A percentile compares a stretch with the other conserved stretches of the same genome.
phyloP scores from a whole-genome alignment of 2,888 invertebrate species.

The Halictus quadricinctus region DNA sequence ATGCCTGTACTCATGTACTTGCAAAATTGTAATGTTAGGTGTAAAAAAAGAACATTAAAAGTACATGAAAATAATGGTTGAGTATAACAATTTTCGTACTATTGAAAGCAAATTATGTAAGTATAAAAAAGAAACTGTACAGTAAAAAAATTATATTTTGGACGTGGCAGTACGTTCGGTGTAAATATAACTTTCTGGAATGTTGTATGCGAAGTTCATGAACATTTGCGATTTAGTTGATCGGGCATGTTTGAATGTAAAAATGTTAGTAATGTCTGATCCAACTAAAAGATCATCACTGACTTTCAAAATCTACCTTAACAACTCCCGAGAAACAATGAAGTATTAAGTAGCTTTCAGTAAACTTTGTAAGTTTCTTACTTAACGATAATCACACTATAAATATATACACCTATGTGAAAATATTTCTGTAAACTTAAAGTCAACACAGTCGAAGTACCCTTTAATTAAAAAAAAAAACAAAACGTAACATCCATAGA shows the following conservation, averaged over 20 bases:
- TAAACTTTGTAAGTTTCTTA: conserved; percentile 39
- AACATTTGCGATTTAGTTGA: conserved; percentile 55
- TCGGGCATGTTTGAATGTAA: conserved; percentile 36
- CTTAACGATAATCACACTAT: conserved; percentile 30
- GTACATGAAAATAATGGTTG: conserved; percentile 34
- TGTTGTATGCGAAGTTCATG: conserved; percentile 51
- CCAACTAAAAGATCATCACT: conserved; percentile 21
- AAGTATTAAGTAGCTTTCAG: conserved; percentile 47
- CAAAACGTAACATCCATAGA: conserved; percentile 27
- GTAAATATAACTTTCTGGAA: conserved; percentile 59
- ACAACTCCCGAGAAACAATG: conserved; percentile 25
- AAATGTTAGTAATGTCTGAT: conserved; percentile 21
- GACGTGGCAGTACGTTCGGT: conserved; percentile 53
- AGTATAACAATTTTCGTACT: conserved; percentile 39
- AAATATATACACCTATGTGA: conserved; percentile 38
- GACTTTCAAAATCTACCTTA: conserved; percentile 23
- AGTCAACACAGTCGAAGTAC: conserved; percentile 32
- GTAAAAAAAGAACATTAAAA: conserved; percentile 18
- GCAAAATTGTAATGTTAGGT: conserved; percentile 7
- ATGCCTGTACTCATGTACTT: conserved; percentile 16
- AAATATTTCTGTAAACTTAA: conserved; percentile 30
- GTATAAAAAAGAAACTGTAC: conserved; percentile 26
- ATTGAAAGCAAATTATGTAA: conserved; percentile 16
- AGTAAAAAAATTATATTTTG: conserved; percentile 36
- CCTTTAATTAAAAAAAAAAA: conserved; percentile 36